Base-by-base conservation (phyloP, 2,888 invertebrate species). In the Synanthedon formicaeformis region DNA sequence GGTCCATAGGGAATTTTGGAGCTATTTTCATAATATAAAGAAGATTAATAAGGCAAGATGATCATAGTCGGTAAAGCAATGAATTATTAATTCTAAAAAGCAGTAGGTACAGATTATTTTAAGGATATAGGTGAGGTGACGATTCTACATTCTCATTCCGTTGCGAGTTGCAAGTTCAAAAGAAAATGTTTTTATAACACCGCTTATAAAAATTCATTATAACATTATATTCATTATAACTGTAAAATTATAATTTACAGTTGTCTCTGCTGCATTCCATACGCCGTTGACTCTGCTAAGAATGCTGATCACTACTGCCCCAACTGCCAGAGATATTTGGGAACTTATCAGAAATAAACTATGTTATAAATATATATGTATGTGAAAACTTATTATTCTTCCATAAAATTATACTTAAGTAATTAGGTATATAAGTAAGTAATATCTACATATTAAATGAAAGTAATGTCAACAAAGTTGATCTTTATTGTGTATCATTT, bases 281-380 rank as follows among this genome's bases (percentile, higher is more conserved):
- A 78, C 52, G 65, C 66, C 18, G 53, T 65, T 45, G 73, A 78
- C 8, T 75, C 81, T 0, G 72, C 78, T 0, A 80, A 75, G 64
- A 82, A 84, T 55, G 60, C 75, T 0, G 82, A 82, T 55, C 83
- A 84, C 61, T 83, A 76, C 65, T 84, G 83, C 56, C 81, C 84
- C 3, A 76, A 73, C 59, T 84, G 83, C 62, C 61, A 71, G 41
- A 69, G 63, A 51, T 84, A 76, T 54, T 65, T 84, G 41, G 83
- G 83, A 4, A 80, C 82, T 6, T 84, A 84, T 55, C 55, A 66
- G 51, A 75, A 69, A 60, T 78, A 69, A 57, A 54, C n/a, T 1
- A 10, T 52, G 34, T 48, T 10, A 12, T 27, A 14, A 11, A 1
- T 41, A 12, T 1, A 18, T 18, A 18, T 27, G 6, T 34, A 34